Evolutionary conservation across 2,888 invertebrate species (phyloP).

Genomic region (Nebria brevicollis): DNA sequence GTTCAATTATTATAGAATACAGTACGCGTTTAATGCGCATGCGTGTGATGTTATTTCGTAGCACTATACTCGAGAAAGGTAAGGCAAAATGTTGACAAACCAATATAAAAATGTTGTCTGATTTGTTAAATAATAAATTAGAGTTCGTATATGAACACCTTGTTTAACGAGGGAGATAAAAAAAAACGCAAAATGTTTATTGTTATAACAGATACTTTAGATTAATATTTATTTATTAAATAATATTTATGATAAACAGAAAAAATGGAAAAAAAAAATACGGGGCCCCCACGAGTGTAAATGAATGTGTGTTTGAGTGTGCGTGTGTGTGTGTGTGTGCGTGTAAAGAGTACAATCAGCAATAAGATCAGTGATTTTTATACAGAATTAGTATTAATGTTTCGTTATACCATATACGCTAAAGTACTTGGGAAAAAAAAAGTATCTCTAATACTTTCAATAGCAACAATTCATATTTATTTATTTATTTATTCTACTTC

Average conservation of each 20-base stretch:
- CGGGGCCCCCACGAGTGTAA: slow-evolving; percentile 5
- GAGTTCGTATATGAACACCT: slow-evolving; percentile 21
- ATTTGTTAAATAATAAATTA: slow-evolving; percentile 12
- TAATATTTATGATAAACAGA: slow-evolving; percentile 8
- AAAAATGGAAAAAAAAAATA: slow-evolving; percentile 46
- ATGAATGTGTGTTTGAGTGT: neutral
- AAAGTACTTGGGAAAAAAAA: no score
- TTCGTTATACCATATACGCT: neutral
- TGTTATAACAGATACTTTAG: slow-evolving; percentile 26
- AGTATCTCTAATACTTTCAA: no score
- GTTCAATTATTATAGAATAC: slow-evolving; percentile 51
- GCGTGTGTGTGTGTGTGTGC: neutral
- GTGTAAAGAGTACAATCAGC: slow-evolving; percentile 13
- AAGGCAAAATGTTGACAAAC: slow-evolving; percentile 42
- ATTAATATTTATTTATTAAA: slow-evolving; percentile 16
- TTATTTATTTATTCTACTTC: slow-evolving; percentile 3
- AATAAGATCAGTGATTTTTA: slow-evolving; percentile 32
- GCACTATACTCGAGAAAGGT: slow-evolving; percentile 4
- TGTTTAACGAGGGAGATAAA: slow-evolving; percentile 12
- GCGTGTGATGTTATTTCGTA: slow-evolving; percentile 22
- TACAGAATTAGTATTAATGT: slow-evolving; percentile 2
- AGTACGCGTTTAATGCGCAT: slow-evolving; percentile 29
- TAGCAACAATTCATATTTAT: neutral
- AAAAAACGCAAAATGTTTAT: slow-evolving; percentile 26
- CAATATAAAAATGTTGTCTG: slow-evolving; percentile 6